Conservation (phyloP, 2,113 vertebrate genomes). For the Solenodon paradoxus region DNA sequence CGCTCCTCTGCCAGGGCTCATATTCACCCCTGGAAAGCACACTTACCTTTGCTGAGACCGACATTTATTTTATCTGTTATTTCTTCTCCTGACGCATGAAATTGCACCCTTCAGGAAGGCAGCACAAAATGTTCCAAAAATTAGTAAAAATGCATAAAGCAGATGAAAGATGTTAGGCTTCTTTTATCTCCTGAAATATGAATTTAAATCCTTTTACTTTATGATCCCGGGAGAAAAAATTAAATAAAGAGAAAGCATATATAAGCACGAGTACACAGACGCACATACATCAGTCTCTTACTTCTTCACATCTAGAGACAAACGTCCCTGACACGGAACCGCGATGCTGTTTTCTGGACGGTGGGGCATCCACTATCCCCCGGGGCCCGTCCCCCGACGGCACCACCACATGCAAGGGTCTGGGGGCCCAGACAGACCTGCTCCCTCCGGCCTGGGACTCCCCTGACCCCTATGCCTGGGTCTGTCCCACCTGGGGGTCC, state of each 20-base stretch:
- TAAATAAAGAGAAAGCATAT: background rate
- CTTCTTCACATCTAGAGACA: background rate
- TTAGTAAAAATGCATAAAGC: slow-evolving; percentile 40
- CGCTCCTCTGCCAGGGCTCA: no score
- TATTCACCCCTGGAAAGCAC: background rate
- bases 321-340: no score
- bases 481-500: no score
- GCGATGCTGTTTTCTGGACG: no score
- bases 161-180: slow-evolving; percentile 45
- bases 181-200: slow-evolving; percentile 57
- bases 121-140: slow-evolving; percentile 50
- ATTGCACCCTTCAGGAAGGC: slow-evolving; percentile 57
- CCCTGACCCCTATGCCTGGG: no score
- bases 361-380: no score
- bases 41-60: slow-evolving; percentile 28
- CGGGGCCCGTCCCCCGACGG: no score
- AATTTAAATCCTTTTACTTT: slow-evolving; percentile 53
- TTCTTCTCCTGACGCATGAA: slow-evolving; percentile 71
- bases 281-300: background rate
- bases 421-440: no score
- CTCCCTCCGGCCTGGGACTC: no score
- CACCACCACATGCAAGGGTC: no score
- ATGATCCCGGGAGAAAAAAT: slow-evolving; percentile 27
- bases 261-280: background rate
- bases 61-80: slow-evolving; percentile 64